phyloP scores from a whole-genome alignment of 2,797 vertebrate genomes.

The Myotis pilosus region DNA sequence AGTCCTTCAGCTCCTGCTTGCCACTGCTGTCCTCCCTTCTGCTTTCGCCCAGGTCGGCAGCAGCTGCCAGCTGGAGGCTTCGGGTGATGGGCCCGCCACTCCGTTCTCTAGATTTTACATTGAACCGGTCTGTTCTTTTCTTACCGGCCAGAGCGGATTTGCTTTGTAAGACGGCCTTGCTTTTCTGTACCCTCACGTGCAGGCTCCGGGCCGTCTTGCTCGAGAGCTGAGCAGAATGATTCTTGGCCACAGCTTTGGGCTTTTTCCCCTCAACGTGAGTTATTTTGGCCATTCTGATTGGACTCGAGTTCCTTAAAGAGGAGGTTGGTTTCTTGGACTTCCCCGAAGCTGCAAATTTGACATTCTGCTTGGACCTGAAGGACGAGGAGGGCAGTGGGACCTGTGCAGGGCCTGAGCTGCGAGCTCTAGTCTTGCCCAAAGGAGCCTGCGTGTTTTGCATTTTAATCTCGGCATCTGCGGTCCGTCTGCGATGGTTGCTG shows the following conservation, averaged over 20 bases:
- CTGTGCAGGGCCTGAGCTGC: slow-evolving; percentile 86
- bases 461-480: slow-evolving; percentile 88
- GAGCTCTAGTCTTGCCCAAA: slow-evolving; percentile 93
- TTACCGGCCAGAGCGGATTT: slow-evolving; percentile 80
- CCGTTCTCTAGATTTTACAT: slow-evolving; percentile 88
- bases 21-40: slow-evolving; percentile 88
- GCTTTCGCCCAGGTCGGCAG: slow-evolving; percentile 85
- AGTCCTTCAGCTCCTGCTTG: slow-evolving; percentile 90
- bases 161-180: slow-evolving; percentile 86
- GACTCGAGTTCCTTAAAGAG: slow-evolving; percentile 85
- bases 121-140: slow-evolving; percentile 93
- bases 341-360: slow-evolving; percentile 80
- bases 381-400: slow-evolving; percentile 79
- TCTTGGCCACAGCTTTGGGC: slow-evolving; percentile 82
- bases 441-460: slow-evolving; percentile 85
- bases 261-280: slow-evolving; percentile 81
- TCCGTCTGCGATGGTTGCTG: slow-evolving; percentile 87
- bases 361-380: slow-evolving; percentile 83
- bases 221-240: slow-evolving; percentile 76
- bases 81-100: slow-evolving; percentile 94
- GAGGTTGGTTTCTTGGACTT: slow-evolving; percentile 84
- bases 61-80: slow-evolving; percentile 91
- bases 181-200: slow-evolving; percentile 88
- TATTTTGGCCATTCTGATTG: slow-evolving; percentile 85
- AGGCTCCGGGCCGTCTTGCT: slow-evolving; percentile 85